Percentiles rank a stretch among this genome's conserved stretches.
Conservation (phyloP, 2,113 vertebrate genomes). For the Lepus europaeus region DNA sequence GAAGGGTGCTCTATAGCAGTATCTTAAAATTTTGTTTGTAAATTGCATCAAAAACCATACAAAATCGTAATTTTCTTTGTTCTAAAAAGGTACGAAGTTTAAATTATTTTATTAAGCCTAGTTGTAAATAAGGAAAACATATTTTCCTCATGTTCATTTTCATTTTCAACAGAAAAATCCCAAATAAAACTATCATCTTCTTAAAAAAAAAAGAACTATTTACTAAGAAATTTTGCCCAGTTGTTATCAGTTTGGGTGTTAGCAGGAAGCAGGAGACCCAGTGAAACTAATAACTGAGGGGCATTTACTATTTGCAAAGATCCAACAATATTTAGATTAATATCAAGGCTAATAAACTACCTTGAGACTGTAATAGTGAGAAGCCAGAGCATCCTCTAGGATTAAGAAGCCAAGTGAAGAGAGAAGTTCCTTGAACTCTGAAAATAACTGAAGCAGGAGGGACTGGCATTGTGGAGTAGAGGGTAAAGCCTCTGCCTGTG, state of each 20-base stretch:
- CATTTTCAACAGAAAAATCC: slow-evolving; percentile 36
- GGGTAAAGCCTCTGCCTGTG: no score
- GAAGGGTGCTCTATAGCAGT: not conserved
- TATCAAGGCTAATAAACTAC: not conserved
- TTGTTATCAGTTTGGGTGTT: not conserved
- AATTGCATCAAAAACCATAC: not conserved
- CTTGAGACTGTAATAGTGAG: not conserved
- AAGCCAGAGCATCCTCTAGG: not conserved
- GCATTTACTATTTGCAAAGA: not conserved
- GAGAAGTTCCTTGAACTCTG: not conserved
- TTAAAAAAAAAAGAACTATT: not conserved
- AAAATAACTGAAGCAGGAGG: not conserved
- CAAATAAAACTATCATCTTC: not conserved
- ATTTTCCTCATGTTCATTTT: slow-evolving; percentile 13
- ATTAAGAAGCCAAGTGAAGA: not conserved
- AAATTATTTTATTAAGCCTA: slow-evolving; percentile 31
- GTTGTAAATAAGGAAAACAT: not conserved
- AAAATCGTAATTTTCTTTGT: not conserved
- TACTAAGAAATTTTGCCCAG: not conserved
- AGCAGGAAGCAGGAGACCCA: not conserved
- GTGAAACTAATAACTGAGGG: not conserved
- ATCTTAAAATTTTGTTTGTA: not conserved
- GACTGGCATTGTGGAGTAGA: no score
- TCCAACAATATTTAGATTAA: not conserved
- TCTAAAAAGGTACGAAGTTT: not conserved